Conservation (phyloP, 2,113 vertebrate species). For the Heloderma charlesbogerti region DNA sequence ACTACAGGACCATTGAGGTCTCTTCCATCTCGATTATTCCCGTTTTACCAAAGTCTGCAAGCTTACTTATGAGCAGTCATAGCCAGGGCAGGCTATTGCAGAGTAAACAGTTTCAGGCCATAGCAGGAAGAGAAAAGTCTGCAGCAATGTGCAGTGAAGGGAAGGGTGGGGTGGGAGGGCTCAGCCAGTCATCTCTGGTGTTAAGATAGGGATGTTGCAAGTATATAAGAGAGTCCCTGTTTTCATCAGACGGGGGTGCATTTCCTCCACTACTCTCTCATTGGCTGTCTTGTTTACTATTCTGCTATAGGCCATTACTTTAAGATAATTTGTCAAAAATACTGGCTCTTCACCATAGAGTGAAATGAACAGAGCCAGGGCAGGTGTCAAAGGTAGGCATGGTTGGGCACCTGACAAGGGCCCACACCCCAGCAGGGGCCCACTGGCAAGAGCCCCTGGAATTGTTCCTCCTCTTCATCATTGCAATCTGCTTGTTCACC, state of each 20-base stretch:
- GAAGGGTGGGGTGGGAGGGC: not conserved
- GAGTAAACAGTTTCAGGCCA: not conserved
- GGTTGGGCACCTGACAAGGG: no score
- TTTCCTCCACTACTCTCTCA: not conserved
- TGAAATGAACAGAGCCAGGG: not conserved
- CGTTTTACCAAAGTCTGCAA: not conserved
- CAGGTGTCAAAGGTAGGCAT: no score
- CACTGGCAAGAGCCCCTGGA: no score
- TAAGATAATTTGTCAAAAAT: not conserved
- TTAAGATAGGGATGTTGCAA: not conserved
- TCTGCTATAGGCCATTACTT: constrained; percentile 5
- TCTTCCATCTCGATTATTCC: not conserved
- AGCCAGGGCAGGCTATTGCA: not conserved
- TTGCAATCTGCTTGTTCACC: no score
- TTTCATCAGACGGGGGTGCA: not conserved
- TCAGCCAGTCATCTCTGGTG: not conserved
- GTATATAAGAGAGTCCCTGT: not conserved
- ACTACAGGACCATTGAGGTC: not conserved
- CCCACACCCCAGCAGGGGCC: no score
- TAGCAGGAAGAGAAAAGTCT: not conserved
- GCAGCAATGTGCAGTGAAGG: not conserved
- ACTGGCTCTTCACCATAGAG: not conserved
- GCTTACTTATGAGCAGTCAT: not conserved
- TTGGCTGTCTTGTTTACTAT: not conserved
- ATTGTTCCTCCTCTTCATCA: no score